These are phyloP conservation scores for Dexiosoma caninum DNA, from an alignment of 2,888 invertebrate species.

Conservation along the genomic window DNA sequence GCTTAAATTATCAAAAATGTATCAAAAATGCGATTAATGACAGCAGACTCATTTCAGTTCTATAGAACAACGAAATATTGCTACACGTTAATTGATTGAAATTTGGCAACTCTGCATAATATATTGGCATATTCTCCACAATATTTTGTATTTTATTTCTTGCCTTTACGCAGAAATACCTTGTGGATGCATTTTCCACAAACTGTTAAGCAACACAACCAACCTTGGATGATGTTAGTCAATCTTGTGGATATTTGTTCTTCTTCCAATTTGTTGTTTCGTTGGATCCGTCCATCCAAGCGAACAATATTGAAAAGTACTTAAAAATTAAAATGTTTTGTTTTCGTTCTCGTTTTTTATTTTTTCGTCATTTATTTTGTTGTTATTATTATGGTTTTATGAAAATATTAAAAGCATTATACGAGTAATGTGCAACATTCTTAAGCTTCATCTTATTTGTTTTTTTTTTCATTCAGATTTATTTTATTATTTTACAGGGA, in stretches of 20 bases:
- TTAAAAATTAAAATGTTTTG: slow-evolving; percentile 57
- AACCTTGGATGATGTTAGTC: slow-evolving; percentile 26
- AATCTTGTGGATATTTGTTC: background rate
- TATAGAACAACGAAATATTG: too few species aligned
- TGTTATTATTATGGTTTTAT: slow-evolving; percentile 55
- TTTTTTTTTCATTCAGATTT: slow-evolving; percentile 6
- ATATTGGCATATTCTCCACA: background rate
- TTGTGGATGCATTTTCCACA: slow-evolving; percentile 56
- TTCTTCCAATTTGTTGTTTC: background rate
- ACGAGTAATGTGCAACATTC: slow-evolving; percentile 61
- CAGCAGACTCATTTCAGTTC: too few species aligned
- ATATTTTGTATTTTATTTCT: slow-evolving; percentile 38
- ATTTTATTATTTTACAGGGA: slow-evolving; percentile 70
- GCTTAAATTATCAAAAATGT: too few species aligned
- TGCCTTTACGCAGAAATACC: slow-evolving; percentile 54
- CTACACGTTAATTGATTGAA: accelerated
- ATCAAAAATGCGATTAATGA: too few species aligned
- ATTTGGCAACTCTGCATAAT: background rate
- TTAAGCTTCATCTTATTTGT: slow-evolving; percentile 30
- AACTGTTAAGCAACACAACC: slow-evolving; percentile 28
- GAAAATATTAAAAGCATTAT: slow-evolving; percentile 63
- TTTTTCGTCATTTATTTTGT: slow-evolving; percentile 20
- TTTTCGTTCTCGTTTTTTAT: slow-evolving; percentile 26
- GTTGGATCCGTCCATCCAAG: slow-evolving; percentile 30
- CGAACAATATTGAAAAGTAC: slow-evolving; percentile 61